Evolutionary conservation across 2,797 vertebrate species (phyloP), one percentile per base, ranked within the genome.

Genomic region (Pampus argenteus): DNA sequence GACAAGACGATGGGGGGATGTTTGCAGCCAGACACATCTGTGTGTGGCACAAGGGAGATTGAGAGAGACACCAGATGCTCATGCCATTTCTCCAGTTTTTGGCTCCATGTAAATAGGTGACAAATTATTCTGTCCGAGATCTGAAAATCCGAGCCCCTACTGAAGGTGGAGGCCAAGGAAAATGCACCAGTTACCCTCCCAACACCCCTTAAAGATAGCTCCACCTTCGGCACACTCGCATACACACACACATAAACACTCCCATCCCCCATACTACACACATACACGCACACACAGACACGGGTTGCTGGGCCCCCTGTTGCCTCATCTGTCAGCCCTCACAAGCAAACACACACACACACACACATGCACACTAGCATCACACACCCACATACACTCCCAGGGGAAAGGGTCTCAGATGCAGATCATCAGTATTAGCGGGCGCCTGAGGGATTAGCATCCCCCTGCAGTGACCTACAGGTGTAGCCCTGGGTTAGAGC

Each of bases 401-500:
- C 89, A 66, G 42, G 93, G 91, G 92, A 94, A 29, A 82, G 89
- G 92, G 93, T 91, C 91, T 94, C 94, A 95, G 93, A 95, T 95
- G 94, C 92, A 93, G 92, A 95, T 95, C 90, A 93, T 93, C 91
- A 86, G 92, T 90, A 94, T 94, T 94, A 95, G 92, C 67, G 81
- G 88, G 89, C 86, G 75, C 91, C 89, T 79, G 81, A 91, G 89
- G 93, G 91, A 93, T 94, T 94, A 95, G 92, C 90, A 89, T 92
- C 91, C 88, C 90, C 91, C 89, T 78, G 89, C 88, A 85, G 74
- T 91, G 89, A 93, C 94, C 94, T 94, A 95, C 94, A 95, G 94
- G 95, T 95, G 94, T 94, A 95, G 92, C 94, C 92, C 88, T 90
- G 91, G 93, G 93, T 93, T 89, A 93, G 85, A 91, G 93, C 92